Base-by-base conservation (phyloP, 2,797 vertebrate genomes). In the Myotis findleyi region DNA sequence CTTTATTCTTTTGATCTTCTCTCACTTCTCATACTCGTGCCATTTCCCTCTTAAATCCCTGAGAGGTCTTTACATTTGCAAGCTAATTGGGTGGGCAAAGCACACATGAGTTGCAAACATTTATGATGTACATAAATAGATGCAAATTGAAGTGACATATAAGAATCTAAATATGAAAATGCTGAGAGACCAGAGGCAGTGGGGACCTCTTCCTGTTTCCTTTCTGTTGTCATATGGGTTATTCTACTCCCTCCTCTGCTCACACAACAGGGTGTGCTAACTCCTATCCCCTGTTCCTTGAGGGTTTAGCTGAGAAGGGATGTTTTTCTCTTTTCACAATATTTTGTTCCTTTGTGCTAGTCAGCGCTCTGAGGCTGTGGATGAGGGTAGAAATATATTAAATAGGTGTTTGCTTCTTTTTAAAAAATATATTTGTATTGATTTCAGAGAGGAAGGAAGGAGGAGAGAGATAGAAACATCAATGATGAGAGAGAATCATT, bases 161-260 rank as follows among this genome's bases (percentile, higher is more conserved):
- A 36, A 71, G 51, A 81, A 76, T 59, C 49, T 69, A 81, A 76
- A 87, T 21, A 49, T 25, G 20, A 82, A 80, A 36, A 33, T 62
- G 49, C 38, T 27, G 51, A 82, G 77, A 47, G 6, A 30, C 55
- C 72, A 25, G 18, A 36, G 44, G 27, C 10, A 20, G 20, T 3
- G 62, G n/a, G 13, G 41, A 71, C 23, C 23, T 72, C 85, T 95
- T 96, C 75, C 90, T 93, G 14, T 91, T 92, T 93, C 44, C 38
- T 64, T 88, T 53, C 66, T 69, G 8, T 55, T 62, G 14, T 86
- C 27, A 7, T 66, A 23, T n/a, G 57, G 66, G 11, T 69, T 81
- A 25, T 44, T 80, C 75, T 69, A 6, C 17, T 1, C 0, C n/a
- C 47, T 14, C 36, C 3, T 69, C 64, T 2, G 1, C 11, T 82